Percentiles rank a stretch among this genome's conserved stretches.
Conservation (phyloP, 1,140 invertebrate genomes). For the Probaryconus sp. region DNA sequence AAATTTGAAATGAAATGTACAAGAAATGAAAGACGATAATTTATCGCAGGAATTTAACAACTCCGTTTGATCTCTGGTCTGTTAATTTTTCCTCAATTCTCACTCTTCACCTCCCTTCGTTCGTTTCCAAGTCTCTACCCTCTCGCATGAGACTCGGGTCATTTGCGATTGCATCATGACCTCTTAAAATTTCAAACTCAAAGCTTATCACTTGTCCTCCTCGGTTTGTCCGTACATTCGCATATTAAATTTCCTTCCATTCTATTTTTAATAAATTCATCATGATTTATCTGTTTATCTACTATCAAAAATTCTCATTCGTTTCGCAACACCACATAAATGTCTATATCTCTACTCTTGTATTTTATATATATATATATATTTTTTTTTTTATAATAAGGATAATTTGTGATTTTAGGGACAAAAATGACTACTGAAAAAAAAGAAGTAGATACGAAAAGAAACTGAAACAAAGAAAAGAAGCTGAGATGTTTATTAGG, state of each 20-base stretch:
- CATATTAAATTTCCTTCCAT: too few relatives aligned
- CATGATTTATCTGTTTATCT: slow-evolving; percentile 18
- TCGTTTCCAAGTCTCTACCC: slow-evolving; percentile 22
- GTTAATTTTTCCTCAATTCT: slow-evolving; percentile 30
- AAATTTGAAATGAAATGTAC: slow-evolving; percentile 13
- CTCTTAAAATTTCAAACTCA: slow-evolving; percentile 49
- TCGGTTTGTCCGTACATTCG: slow-evolving; percentile 12
- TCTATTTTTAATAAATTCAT: slow-evolving; percentile 26
- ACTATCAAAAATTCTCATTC: slow-evolving; percentile 7
- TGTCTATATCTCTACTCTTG: slow-evolving; percentile 5
- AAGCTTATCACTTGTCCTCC: slow-evolving; percentile 52
- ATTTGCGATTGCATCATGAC: slow-evolving; percentile 53
- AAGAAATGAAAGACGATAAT: slow-evolving; percentile 17
- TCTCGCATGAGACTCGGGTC: slow-evolving; percentile 41
- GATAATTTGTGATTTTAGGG: too few relatives aligned
- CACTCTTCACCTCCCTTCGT: slow-evolving; percentile 4
- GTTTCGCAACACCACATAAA: slow-evolving; percentile 1
- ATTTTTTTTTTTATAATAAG: too few relatives aligned
- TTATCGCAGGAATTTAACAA: slow-evolving; percentile 38
- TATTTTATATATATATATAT: slow-evolving; percentile 12
- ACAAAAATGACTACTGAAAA: too few relatives aligned
- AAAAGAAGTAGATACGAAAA: too few relatives aligned
- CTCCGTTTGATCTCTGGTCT: slow-evolving; percentile 48
- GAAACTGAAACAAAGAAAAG: slow-evolving; percentile 49
- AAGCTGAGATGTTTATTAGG: slow-evolving; percentile 28